These are phyloP conservation scores for Nemotelus nigrinus DNA, from an alignment of 2,888 invertebrate species.

Conservation along the genomic window DNA sequence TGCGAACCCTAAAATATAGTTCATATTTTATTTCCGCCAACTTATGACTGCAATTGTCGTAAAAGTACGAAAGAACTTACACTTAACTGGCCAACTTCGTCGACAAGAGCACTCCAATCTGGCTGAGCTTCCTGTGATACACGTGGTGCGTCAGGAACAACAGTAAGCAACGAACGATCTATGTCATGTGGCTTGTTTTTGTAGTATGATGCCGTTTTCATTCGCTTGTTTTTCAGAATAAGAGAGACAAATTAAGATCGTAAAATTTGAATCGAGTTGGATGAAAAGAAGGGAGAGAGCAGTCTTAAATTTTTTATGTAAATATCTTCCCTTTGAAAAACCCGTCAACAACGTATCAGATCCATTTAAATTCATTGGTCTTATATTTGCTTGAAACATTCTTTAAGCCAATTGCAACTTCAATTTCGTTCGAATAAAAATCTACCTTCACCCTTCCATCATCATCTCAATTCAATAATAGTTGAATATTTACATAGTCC, in stretches of 20 bases:
- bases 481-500: slow-evolving; percentile 75
- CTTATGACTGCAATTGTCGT: neutral
- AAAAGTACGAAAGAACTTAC: slow-evolving; percentile 51
- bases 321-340: too few relatives aligned
- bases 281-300: slow-evolving; percentile 13
- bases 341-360: too few relatives aligned
- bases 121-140: slow-evolving; percentile 77
- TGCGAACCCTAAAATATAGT: slow-evolving; percentile 9
- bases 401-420: too few relatives aligned
- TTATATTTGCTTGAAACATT: too few relatives aligned
- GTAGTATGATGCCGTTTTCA: slow-evolving; percentile 83
- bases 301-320: neutral
- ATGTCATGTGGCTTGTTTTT: slow-evolving; percentile 79
- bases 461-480: too few relatives aligned
- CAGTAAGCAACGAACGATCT: slow-evolving; percentile 75
- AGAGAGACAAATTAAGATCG: slow-evolving; percentile 19
- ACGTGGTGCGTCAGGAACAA: slow-evolving; percentile 84
- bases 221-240: slow-evolving; percentile 71
- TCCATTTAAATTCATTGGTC: too few relatives aligned
- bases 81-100: slow-evolving; percentile 61
- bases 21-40: neutral
- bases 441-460: too few relatives aligned
- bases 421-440: too few relatives aligned
- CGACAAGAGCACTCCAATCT: slow-evolving; percentile 66
- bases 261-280: neutral